Conservation (phyloP, 35 echinoderm and acorn worm genomes). For the Ophiothrix spiculata region DNA sequence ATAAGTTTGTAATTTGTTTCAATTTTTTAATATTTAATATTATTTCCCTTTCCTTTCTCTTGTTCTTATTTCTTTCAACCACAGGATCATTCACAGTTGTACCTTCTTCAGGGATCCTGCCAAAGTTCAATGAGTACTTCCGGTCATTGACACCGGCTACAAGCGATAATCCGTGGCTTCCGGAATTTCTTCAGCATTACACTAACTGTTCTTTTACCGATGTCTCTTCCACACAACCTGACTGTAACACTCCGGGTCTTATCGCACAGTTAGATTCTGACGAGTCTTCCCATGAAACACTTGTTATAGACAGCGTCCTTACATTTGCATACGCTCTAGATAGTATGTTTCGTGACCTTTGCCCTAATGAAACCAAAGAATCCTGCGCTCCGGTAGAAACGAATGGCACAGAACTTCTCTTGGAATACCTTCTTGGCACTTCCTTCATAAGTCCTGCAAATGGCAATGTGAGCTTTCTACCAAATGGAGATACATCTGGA, state of each 20-base stretch:
- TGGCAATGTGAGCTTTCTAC: constrained; percentile 55
- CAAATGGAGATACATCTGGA: constrained; percentile 62
- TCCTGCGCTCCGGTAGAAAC: constrained; percentile 39
- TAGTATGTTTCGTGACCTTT: constrained; percentile 48
- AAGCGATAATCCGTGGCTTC: constrained; percentile 70
- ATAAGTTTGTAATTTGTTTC: too few species aligned
- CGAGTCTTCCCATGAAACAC: constrained; percentile 65
- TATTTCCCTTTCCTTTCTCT: too few species aligned
- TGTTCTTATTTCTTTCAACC: background rate
- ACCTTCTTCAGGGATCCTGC: constrained; percentile 45
- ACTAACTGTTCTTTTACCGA: constrained; percentile 16
- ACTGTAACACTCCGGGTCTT: background rate
- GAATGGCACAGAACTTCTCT: constrained; percentile 33
- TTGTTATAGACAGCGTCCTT: constrained; percentile 89
- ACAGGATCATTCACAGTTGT: constrained; percentile 53
- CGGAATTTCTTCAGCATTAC: constrained; percentile 69
- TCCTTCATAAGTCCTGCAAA: constrained; percentile 59
- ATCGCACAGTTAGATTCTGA: constrained; percentile 31
- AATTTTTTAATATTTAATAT: too few species aligned
- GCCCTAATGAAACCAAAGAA: constrained; percentile 14
- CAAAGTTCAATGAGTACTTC: constrained; percentile 67
- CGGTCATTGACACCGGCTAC: constrained; percentile 16
- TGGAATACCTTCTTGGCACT: constrained; percentile 46
- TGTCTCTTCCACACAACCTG: background rate
- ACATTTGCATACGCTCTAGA: constrained; percentile 69